Evolutionary conservation across 1,140 invertebrate genomes (phyloP).

Genomic region (Propsilocerus akamusi): DNA sequence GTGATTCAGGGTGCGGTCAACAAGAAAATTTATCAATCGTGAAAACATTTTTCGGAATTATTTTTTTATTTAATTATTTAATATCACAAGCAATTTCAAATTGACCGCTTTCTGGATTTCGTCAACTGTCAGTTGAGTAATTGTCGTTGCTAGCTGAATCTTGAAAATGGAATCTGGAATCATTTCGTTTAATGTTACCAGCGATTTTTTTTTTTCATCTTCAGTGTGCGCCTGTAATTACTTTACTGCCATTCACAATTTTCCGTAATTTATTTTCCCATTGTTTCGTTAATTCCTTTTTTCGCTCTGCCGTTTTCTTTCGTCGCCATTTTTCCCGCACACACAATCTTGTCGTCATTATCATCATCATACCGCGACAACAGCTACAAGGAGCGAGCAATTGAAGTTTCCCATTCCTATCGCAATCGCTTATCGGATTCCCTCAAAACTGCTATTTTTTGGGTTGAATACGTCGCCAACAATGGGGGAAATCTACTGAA

Average conservation of each 20-base stretch:
- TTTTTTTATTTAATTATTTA: background rate
- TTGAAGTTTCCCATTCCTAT: constrained; percentile 33
- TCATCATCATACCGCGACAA: background rate
- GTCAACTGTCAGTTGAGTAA: no score
- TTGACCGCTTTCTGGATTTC: background rate
- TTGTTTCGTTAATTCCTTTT: background rate
- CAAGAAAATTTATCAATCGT: background rate
- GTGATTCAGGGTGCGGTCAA: background rate
- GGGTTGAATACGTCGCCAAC: constrained; percentile 40
- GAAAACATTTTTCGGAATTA: background rate
- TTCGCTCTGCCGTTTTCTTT: background rate
- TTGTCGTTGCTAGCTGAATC: no score
- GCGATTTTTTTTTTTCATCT: no score
- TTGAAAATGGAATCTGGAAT: no score
- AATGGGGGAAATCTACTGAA: constrained; percentile 26
- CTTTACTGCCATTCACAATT: background rate
- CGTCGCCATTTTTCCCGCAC: background rate
- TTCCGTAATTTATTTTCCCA: background rate
- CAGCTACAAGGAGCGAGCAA: constrained; percentile 27
- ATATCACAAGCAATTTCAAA: background rate
- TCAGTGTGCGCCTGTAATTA: background rate
- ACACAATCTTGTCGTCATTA: background rate
- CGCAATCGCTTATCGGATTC: constrained; percentile 36
- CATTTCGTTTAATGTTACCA: no score
- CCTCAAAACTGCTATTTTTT: constrained; percentile 43